phyloP scores from a whole-genome alignment of 2,888 invertebrate genomes.

The Pyrgus malvae region DNA sequence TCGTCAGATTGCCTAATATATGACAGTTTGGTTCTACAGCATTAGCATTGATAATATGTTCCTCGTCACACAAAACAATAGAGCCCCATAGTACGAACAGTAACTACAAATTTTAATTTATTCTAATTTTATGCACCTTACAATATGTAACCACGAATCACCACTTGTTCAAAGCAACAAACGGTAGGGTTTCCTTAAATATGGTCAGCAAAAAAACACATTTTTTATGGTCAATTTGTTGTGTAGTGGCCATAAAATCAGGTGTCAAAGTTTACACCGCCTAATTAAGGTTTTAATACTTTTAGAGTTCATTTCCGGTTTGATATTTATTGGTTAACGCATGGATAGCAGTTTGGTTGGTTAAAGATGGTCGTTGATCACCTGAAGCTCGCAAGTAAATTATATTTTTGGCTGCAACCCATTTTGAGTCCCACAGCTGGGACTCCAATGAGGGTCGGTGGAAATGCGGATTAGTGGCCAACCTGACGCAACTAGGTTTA shows the following conservation, averaged over 20 bases:
- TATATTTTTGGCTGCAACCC: no score
- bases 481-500: no score
- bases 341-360: neutral
- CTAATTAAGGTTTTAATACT: constrained; percentile 24
- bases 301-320: neutral
- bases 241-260: constrained; percentile 17
- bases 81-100: constrained; percentile 4
- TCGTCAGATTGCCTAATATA: no score
- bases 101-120: constrained; percentile 14
- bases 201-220: neutral
- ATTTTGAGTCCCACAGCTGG: no score
- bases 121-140: constrained; percentile 25
- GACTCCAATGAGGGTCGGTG: no score
- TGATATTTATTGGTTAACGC: neutral
- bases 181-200: constrained; percentile 34
- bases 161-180: constrained; percentile 34
- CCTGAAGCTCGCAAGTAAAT: no score
- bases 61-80: neutral
- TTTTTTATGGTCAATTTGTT: constrained; percentile 21
- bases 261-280: constrained; percentile 24
- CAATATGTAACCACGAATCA: constrained; percentile 9
- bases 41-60: no score
- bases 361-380: no score
- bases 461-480: no score
- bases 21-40: no score